These are phyloP conservation scores for Clanis bilineata DNA, from an alignment of 2,888 invertebrate species.

Conservation along the genomic window DNA sequence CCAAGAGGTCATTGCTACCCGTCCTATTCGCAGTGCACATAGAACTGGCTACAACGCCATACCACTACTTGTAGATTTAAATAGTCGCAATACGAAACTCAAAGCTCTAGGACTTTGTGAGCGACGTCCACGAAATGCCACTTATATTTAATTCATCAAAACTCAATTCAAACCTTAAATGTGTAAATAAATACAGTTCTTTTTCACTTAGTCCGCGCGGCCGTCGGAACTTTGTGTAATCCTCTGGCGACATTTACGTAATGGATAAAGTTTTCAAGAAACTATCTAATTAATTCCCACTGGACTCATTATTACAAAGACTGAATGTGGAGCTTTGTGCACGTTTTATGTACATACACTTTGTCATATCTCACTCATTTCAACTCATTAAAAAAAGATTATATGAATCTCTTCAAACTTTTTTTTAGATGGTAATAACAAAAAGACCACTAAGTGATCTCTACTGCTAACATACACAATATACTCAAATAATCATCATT, in stretches of 20 bases:
- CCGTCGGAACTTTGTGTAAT: not conserved
- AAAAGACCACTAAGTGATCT: too few relatives aligned
- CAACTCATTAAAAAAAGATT: not conserved
- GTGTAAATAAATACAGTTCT: not conserved
- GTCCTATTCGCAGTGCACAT: not conserved
- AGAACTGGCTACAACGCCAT: not conserved
- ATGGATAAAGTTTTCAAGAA: constrained; percentile 54
- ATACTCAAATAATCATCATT: too few relatives aligned
- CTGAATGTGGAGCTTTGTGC: not conserved
- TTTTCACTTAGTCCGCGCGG: not conserved
- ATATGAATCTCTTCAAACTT: too few relatives aligned
- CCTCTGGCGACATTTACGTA: constrained; percentile 25
- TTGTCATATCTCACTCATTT: not conserved
- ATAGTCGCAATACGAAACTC: not conserved
- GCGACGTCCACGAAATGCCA: not conserved
- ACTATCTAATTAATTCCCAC: constrained; percentile 49
- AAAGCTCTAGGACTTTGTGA: not conserved
- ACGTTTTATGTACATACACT: not conserved
- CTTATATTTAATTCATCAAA: not conserved
- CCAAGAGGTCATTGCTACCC: too few relatives aligned
- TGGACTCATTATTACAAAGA: constrained; percentile 34
- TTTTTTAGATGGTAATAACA: too few relatives aligned
- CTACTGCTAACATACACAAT: too few relatives aligned
- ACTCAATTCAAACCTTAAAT: not conserved
- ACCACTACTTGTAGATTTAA: not conserved